A percentile compares a stretch with the other conserved stretches of the same genome.
Evolutionary conservation across 2,888 invertebrate species (phyloP).

Genomic region (Spisula subtruncata): DNA sequence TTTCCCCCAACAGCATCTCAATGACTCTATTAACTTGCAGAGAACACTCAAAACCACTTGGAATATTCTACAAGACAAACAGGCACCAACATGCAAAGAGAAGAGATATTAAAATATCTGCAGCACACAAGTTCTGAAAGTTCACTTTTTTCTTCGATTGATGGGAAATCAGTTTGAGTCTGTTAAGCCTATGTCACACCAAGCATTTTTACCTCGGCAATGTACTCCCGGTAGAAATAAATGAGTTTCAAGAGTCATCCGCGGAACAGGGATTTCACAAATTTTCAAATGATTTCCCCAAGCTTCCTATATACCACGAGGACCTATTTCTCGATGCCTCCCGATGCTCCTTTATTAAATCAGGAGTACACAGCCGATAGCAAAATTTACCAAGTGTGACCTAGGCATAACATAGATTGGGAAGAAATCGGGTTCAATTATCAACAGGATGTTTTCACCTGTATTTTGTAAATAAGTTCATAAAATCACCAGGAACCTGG

Average conservation of each 20-base stretch:
- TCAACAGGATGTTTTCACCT: conserved; percentile 15
- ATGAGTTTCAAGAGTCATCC: no score
- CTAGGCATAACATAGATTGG: no score
- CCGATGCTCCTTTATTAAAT: no score
- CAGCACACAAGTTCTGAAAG: background rate
- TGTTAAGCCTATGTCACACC: no score
- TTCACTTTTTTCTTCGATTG: background rate
- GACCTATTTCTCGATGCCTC: no score
- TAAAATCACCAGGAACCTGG: background rate
- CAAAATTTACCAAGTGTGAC: no score
- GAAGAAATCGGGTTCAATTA: background rate
- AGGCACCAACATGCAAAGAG: background rate
- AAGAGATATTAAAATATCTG: background rate
- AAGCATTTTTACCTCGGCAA: no score
- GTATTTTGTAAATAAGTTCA: conserved; percentile 13
- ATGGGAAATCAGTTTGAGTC: background rate
- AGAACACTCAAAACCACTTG: background rate
- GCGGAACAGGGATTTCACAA: no score
- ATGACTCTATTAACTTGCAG: background rate
- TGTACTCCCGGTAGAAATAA: no score
- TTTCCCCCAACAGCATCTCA: background rate
- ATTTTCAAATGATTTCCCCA: no score
- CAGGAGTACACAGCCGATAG: no score
- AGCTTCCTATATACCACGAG: no score
- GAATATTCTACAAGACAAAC: background rate